phyloP scores from a whole-genome alignment of 2,888 invertebrate genomes.

The Melanotus villosus region DNA sequence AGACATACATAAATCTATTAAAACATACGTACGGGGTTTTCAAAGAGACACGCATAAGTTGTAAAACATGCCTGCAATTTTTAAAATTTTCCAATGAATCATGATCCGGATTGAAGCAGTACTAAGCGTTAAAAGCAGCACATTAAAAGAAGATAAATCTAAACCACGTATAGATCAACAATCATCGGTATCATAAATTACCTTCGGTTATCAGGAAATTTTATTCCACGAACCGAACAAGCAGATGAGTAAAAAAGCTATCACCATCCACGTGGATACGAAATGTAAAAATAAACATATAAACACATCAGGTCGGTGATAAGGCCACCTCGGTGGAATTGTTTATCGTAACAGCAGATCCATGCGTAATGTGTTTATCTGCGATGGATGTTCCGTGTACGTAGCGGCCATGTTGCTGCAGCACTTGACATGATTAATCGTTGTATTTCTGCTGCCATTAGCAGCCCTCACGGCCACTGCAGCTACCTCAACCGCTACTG shows the following conservation, averaged over 20 bases:
- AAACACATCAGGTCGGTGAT: slow-evolving; percentile 56
- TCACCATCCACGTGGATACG: slow-evolving; percentile 51
- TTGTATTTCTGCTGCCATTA: slow-evolving; percentile 68
- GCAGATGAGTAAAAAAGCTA: slow-evolving; percentile 46
- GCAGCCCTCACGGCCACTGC: slow-evolving; percentile 62
- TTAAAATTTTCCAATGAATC: no score
- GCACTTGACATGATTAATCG: slow-evolving; percentile 69
- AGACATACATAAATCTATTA: no score
- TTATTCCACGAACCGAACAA: slow-evolving; percentile 2
- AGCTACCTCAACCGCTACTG: slow-evolving; percentile 51
- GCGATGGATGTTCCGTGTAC: slow-evolving; percentile 68
- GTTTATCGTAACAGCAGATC: slow-evolving; percentile 67
- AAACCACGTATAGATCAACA: neutral
- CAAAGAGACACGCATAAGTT: no score
- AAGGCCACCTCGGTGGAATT: slow-evolving; percentile 66
- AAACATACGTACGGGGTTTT: no score
- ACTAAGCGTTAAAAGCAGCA: no score
- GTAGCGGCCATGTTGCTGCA: slow-evolving; percentile 68
- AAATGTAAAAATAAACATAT: slow-evolving; percentile 50
- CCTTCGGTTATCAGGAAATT: slow-evolving; percentile 21
- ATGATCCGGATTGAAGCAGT: no score
- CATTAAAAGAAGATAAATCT: no score
- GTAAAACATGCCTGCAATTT: no score
- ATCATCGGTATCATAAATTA: slow-evolving; percentile 11
- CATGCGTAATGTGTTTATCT: slow-evolving; percentile 68